Percentiles rank a stretch among this genome's conserved stretches.
phyloP scores from a whole-genome alignment of 2,888 invertebrate species.

The Rhingia campestris region DNA sequence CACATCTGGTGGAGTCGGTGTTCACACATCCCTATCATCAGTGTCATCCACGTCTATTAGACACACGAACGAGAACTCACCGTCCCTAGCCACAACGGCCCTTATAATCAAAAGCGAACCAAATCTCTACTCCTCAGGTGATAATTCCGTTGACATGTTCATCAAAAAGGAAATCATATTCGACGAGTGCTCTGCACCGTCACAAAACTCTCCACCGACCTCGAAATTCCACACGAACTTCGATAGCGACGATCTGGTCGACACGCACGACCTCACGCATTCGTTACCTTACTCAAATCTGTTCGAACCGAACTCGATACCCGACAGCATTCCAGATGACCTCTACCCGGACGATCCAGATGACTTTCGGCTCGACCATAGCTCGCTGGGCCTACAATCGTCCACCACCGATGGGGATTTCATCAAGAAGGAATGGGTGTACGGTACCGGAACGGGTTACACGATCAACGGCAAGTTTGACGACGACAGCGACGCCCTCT shows the following conservation, averaged over 20 bases:
- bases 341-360: conserved; percentile 82
- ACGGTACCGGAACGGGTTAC: conserved; percentile 80
- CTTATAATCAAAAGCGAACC: conserved; percentile 81
- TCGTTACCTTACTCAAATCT: conserved; percentile 82
- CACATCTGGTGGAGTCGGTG: conserved; percentile 47
- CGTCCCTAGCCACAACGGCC: conserved; percentile 82
- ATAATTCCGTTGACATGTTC: conserved; percentile 82
- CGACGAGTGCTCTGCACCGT: conserved; percentile 80
- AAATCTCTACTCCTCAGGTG: conserved; percentile 81
- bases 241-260: conserved; percentile 81
- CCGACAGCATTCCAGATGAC: conserved; percentile 81
- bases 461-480: conserved; percentile 82
- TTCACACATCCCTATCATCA: conserved; percentile 56
- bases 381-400: conserved; percentile 81
- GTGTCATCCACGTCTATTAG: conserved; percentile 64
- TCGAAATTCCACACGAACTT: conserved; percentile 82
- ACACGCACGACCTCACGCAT: conserved; percentile 81
- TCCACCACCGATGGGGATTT: conserved; percentile 82
- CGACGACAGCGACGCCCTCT: conserved; percentile 81
- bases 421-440: conserved; percentile 82
- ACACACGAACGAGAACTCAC: conserved; percentile 77
- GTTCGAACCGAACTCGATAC: conserved; percentile 82
- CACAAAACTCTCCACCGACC: conserved; percentile 82
- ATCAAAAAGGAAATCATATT: conserved; percentile 82
- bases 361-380: conserved; percentile 82